Evolutionary conservation across 2,888 invertebrate genomes (phyloP), one percentile per base, ranked within the genome.

Genomic region (Tachina lurida): DNA sequence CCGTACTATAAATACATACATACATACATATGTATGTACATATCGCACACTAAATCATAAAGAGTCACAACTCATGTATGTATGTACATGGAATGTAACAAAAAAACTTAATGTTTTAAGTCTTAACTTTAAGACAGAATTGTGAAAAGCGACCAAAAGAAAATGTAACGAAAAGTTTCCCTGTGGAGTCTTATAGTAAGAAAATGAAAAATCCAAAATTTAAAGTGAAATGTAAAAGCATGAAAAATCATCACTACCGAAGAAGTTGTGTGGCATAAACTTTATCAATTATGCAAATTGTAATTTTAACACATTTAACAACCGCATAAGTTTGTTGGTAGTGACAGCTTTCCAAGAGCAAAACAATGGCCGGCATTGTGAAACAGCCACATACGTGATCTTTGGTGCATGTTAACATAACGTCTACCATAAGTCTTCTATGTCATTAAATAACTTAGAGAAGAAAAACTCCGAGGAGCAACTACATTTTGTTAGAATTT

Each of bases 241-340:
- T 67, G 43, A 52, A 63, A 74, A 17, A 47, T 49, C 63, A 62
- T n/a, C 45, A 54, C 31, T 52, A 63, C n/a, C 22, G 45, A 47
- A 22, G 45, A 22, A 56, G 56, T 63, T 67, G 60, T 62, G 62
- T 70, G 67, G 79, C 41, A 71, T 56, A 86, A 80, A 80, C 88
- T 89, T 89, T 90, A 90, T 90, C 89, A 90, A 90, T 91, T 90
- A 90, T 90, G 91, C 89, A 91, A 91, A 90, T 90, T 88, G 89
- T 79, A 89, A 90, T 89, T 89, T 90, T 90, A 89, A 89, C 91
- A 90, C 84, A 79, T 84, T 67, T 56, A 54, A 63, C 70, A 65
- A 71, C 54, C 70, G 63, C 63, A 71, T 70, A 79, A 73, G 65
- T 80, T 49, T 54, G 65, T 80, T 73, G 15, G 63, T 71, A 49